Conservation (phyloP, 1,140 invertebrate species). For the Aleiodes sp. region DNA sequence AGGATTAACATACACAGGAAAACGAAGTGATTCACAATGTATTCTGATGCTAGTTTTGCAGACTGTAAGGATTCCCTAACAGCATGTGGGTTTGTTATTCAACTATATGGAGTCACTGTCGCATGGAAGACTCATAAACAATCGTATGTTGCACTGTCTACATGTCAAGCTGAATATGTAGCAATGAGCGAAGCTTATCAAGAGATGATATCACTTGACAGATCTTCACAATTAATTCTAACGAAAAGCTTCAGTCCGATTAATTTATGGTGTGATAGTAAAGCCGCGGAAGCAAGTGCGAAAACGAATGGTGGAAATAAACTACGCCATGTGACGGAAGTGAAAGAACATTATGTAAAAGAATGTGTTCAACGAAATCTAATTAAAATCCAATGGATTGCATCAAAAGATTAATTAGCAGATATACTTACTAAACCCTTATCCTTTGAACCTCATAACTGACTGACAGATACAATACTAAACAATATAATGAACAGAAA, state of each 20-base stretch:
- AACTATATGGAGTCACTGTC: slow-evolving; percentile 16
- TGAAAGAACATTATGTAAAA: slow-evolving; percentile 27
- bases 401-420: slow-evolving; percentile 22
- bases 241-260: neutral
- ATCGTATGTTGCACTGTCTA: slow-evolving; percentile 11
- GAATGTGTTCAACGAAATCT: slow-evolving; percentile 16
- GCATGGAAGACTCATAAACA: slow-evolving; percentile 18
- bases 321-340: neutral
- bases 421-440: slow-evolving; percentile 31
- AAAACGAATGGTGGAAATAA: neutral
- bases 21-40: neutral
- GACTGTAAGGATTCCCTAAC: slow-evolving; percentile 18
- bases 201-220: slow-evolving; percentile 34
- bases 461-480: neutral
- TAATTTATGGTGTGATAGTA: slow-evolving; percentile 13
- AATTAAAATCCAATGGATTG: slow-evolving; percentile 25
- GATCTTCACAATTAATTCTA: slow-evolving; percentile 1
- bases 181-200: slow-evolving; percentile 28
- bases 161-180: too few species aligned
- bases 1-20: slow-evolving; percentile 2
- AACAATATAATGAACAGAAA: too few species aligned
- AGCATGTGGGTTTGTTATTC: slow-evolving; percentile 1
- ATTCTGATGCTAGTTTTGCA: slow-evolving; percentile 22
- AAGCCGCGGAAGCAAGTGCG: neutral
- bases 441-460: slow-evolving; percentile 7